Base-by-base conservation (phyloP, 2,113 vertebrate genomes). In the Tringa solitaria region DNA sequence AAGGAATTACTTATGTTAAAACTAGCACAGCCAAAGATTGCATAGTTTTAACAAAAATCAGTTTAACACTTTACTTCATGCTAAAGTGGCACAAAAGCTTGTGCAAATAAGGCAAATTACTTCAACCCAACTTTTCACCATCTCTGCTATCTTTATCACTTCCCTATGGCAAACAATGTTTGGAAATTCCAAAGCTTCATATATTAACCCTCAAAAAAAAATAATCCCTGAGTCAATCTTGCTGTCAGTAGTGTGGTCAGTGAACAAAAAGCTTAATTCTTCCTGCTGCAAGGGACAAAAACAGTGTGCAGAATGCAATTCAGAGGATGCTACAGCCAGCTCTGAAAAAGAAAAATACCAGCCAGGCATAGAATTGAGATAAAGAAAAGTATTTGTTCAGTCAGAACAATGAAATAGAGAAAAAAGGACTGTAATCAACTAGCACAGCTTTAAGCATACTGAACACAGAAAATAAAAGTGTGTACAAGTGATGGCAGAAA, bases 191-290 rank as follows among this genome's bases (percentile, higher is more conserved):
- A 75, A 77, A 84, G 64, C n/a, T 74, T 88, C 4, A 3, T 6
- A 6, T 14, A 59, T 16, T 54, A 64, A 84, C 13, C 51, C 51
- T 41, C 23, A 10, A 67, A 69, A 69, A 78, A 60, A 46, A 45
- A 23, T 76, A 48, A 46, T 18, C 33, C 45, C 53, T 14, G 74
- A 68, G 76, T 72, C 87, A 65, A n/a, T 48, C 61, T 70, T 37
- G 68, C 48, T 22, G 12, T 70, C 86, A 79, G 61, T n/a, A 86
- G 32, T 5, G 73, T 30, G 65, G 80, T 78, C 69, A 54, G 63
- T 15, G 41, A 93, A 96, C 86, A 92, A 89, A 86, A 84, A 56
- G 87, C 87, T 78, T 57, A 50, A 90, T 92, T 95, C 74, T 94
- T 91, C 61, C 53, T 70, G 46, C 81, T 48, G 77, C 14, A 63